A percentile compares a stretch with the other conserved stretches of the same genome.
Evolutionary conservation across 2,113 vertebrate species (phyloP).

Genomic region (Xiphophorus maculatus): DNA sequence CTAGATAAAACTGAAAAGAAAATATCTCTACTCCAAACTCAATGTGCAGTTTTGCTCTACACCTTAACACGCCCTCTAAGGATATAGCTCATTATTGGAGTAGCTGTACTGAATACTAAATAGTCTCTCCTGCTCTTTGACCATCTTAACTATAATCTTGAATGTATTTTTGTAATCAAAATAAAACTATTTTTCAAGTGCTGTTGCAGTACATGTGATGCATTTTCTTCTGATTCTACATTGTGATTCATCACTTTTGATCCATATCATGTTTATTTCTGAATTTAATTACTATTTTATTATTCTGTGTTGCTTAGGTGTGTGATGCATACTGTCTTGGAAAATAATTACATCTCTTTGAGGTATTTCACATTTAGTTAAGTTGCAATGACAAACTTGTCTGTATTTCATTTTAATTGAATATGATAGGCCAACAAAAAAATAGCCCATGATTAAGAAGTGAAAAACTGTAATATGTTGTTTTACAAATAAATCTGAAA

Average conservation of each 20-base stretch:
- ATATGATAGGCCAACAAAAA: too few relatives aligned
- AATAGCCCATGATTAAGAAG: too few relatives aligned
- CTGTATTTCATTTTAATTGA: neutral
- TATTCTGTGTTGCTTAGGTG: neutral
- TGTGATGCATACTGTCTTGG: too few relatives aligned
- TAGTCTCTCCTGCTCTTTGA: constrained; percentile 47
- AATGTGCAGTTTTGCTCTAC: constrained; percentile 49
- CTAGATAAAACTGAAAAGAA: constrained; percentile 32
- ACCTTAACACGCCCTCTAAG: constrained; percentile 56
- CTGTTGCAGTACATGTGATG: neutral
- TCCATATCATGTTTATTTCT: neutral
- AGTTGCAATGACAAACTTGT: neutral
- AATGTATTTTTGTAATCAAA: constrained; percentile 62
- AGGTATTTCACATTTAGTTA: neutral
- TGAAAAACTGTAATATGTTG: too few relatives aligned
- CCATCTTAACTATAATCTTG: constrained; percentile 31
- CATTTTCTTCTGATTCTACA: neutral
- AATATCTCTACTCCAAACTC: constrained; percentile 42
- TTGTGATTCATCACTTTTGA: neutral
- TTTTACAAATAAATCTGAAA: neutral
- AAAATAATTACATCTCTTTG: neutral
- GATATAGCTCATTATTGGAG: constrained; percentile 54
- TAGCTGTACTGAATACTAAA: constrained; percentile 63
- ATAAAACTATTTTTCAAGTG: constrained; percentile 74
- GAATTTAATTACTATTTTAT: neutral